phyloP scores from a whole-genome alignment of 2,113 vertebrate genomes.

The Alethe castanea region DNA sequence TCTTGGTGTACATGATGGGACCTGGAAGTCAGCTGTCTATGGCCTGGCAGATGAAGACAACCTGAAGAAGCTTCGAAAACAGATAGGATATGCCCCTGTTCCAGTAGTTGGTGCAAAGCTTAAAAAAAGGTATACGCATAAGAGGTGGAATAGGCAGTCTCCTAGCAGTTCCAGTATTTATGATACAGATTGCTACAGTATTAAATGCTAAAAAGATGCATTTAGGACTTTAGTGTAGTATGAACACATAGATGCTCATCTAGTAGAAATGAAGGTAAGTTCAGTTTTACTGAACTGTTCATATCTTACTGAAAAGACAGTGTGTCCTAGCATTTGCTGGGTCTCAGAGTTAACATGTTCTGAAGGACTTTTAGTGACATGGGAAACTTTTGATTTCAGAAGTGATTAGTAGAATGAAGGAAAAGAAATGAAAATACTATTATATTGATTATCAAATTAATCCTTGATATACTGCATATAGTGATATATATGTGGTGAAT shows the following conservation, averaged over 20 bases:
- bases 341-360: background rate
- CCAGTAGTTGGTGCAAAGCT: slow-evolving; percentile 31
- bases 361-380: background rate
- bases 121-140: background rate
- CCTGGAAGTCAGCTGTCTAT: slow-evolving; percentile 39
- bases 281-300: background rate
- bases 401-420: background rate
- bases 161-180: background rate
- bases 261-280: background rate
- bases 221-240: background rate
- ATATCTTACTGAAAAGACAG: background rate
- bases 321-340: background rate
- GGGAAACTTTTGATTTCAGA: background rate
- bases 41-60: background rate
- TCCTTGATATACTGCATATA: background rate
- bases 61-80: slow-evolving; percentile 6
- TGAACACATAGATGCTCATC: background rate
- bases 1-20: background rate
- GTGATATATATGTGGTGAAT: background rate
- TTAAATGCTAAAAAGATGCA: background rate
- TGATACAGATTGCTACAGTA: background rate
- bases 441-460: background rate
- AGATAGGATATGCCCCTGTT: slow-evolving; percentile 22
- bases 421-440: background rate
- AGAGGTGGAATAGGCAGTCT: background rate